Evolutionary conservation across 2,888 invertebrate species (phyloP).

Genomic region (Vesta saturnalis): DNA sequence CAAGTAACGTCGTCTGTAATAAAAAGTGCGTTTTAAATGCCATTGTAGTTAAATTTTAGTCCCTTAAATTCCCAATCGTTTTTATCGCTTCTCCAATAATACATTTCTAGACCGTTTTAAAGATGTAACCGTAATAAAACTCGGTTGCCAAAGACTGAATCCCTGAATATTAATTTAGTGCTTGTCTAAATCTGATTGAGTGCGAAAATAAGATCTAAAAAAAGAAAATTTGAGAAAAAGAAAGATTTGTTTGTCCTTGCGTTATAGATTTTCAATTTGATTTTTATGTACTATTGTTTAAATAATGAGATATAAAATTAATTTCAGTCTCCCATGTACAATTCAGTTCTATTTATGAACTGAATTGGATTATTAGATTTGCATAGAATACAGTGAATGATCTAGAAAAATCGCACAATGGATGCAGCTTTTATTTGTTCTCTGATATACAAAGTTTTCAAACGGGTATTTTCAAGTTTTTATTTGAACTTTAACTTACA

Average conservation of each 20-base stretch:
- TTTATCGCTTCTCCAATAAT: constrained; percentile 30
- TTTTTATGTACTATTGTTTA: too few relatives aligned
- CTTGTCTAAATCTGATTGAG: constrained; percentile 24
- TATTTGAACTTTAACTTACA: not conserved
- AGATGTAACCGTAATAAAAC: constrained; percentile 32
- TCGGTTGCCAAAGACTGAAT: constrained; percentile 21
- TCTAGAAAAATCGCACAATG: not conserved
- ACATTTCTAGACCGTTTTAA: constrained; percentile 27
- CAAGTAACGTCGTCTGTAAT: constrained; percentile 31
- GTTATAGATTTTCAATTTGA: not conserved
- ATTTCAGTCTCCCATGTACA: not conserved
- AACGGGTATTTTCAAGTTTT: not conserved
- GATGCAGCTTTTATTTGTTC: not conserved
- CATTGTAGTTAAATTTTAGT: constrained; percentile 30
- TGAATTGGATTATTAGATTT: constrained; percentile 1
- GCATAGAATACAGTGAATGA: not conserved
- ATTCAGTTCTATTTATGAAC: constrained; percentile 4
- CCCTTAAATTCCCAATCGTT: constrained; percentile 29
- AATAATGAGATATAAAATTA: not conserved
- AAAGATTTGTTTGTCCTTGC: not conserved
- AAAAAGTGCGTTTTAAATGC: constrained; percentile 35
- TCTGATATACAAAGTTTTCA: not conserved
- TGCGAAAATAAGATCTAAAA: constrained; percentile 14
- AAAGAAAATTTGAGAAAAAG: not conserved
- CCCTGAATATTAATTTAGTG: constrained; percentile 29